A percentile compares a stretch with the other conserved stretches of the same genome.
Conservation (phyloP, 2,797 vertebrate species). For the Scomberomorus guttatus region DNA sequence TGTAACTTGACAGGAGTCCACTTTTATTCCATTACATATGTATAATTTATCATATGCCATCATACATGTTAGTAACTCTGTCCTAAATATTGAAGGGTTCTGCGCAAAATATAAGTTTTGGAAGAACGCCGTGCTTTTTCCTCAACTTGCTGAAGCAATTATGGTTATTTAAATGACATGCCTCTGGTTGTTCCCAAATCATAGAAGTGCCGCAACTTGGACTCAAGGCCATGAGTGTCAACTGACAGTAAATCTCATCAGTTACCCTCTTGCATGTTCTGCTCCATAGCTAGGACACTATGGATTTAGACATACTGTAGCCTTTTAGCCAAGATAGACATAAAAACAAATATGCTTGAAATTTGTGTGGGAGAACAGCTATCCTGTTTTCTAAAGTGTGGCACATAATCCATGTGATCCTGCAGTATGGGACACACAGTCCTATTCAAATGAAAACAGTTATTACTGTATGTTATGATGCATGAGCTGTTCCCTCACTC, state of each 20-base stretch:
- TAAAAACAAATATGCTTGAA: constrained; percentile 13
- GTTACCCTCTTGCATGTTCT: constrained; percentile 9
- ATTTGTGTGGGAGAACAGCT: constrained; percentile 23
- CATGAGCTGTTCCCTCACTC: constrained; percentile 40
- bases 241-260: constrained; percentile 24
- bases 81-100: constrained; percentile 23
- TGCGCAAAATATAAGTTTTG: constrained; percentile 37
- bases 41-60: constrained; percentile 48
- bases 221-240: constrained; percentile 37
- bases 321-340: constrained; percentile 12
- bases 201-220: constrained; percentile 33
- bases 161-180: constrained; percentile 46
- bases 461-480: constrained; percentile 37
- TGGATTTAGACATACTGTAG: constrained; percentile 1
- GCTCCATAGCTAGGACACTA: not conserved
- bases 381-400: constrained; percentile 21
- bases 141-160: constrained; percentile 49
- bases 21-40: constrained; percentile 25
- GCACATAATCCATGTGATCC: constrained; percentile 27
- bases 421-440: constrained; percentile 5
- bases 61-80: constrained; percentile 7
- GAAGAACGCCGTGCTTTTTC: constrained; percentile 23
- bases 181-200: constrained; percentile 39
- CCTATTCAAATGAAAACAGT: constrained; percentile 43
- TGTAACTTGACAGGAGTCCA: constrained; percentile 44